phyloP scores from a whole-genome alignment of 1,140 invertebrate species.

The Meloidogyne hapla region DNA sequence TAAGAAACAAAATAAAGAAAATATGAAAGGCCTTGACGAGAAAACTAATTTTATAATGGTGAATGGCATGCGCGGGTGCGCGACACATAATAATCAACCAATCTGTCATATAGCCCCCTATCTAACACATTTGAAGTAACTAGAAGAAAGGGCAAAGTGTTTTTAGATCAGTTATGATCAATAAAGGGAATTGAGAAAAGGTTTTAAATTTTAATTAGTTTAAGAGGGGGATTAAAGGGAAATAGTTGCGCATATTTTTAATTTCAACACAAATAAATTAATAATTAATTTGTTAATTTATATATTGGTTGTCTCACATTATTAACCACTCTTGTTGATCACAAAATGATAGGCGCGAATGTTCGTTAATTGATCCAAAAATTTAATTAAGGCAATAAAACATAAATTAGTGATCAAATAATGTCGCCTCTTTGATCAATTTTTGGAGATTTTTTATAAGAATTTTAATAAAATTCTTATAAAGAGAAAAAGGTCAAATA shows the following conservation, averaged over 20 bases:
- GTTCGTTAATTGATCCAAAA: neutral
- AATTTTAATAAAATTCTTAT: neutral
- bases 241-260: neutral
- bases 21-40: neutral
- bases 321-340: neutral
- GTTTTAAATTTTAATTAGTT: no score
- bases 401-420: neutral
- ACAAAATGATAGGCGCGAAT: neutral
- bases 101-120: neutral
- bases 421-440: neutral
- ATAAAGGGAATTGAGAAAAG: neutral
- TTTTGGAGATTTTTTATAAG: neutral
- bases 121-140: neutral
- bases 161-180: neutral
- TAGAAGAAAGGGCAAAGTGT: neutral
- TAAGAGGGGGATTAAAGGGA: no score
- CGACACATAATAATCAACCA: slow-evolving; percentile 3
- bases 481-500: no score
- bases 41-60: no score
- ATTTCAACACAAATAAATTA: neutral
- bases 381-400: neutral
- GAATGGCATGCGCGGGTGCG: neutral
- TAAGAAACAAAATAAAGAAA: neutral
- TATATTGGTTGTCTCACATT: neutral
- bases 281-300: neutral